These are phyloP conservation scores for Enteromius afrohamiltoni DNA, from an alignment of 2,797 vertebrate species.

Conservation along the genomic window DNA sequence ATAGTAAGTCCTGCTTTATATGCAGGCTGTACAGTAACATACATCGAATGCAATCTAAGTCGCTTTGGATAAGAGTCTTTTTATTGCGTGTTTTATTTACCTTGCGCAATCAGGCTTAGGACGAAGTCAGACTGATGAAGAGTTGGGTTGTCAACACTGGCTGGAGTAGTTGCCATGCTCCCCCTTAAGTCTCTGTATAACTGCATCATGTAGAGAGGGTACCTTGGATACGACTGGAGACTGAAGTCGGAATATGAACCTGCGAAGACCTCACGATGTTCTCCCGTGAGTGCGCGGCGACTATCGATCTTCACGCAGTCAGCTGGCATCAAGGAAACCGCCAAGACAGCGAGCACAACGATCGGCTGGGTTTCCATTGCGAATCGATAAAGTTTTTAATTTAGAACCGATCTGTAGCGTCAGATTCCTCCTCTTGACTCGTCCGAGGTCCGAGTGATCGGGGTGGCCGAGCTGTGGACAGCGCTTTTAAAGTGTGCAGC, in stretches of 20 bases:
- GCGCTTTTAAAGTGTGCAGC: slow-evolving; percentile 76
- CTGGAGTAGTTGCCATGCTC: slow-evolving; percentile 32
- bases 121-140: slow-evolving; percentile 74
- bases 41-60: not conserved
- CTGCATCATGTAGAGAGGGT: slow-evolving; percentile 86
- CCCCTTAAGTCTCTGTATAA: slow-evolving; percentile 77
- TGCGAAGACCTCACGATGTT: slow-evolving; percentile 25
- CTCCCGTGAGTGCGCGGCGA: not conserved
- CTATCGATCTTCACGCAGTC: slow-evolving; percentile 16
- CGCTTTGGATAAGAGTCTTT: not conserved
- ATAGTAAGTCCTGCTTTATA: not conserved
- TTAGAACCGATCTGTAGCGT: not conserved
- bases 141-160: slow-evolving; percentile 54
- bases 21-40: not conserved
- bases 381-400: slow-evolving; percentile 13
- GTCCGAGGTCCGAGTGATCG: slow-evolving; percentile 61
- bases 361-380: not conserved
- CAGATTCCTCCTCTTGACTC: slow-evolving; percentile 45
- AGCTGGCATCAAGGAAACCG: not conserved
- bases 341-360: not conserved
- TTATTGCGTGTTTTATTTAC: slow-evolving; percentile 78
- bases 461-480: slow-evolving; percentile 64
- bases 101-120: slow-evolving; percentile 79
- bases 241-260: slow-evolving; percentile 50
- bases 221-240: slow-evolving; percentile 60